A percentile compares a stretch with the other conserved stretches of the same genome.
Evolutionary conservation across 2,797 vertebrate genomes (phyloP).

Genomic region (Gallinago stenura): DNA sequence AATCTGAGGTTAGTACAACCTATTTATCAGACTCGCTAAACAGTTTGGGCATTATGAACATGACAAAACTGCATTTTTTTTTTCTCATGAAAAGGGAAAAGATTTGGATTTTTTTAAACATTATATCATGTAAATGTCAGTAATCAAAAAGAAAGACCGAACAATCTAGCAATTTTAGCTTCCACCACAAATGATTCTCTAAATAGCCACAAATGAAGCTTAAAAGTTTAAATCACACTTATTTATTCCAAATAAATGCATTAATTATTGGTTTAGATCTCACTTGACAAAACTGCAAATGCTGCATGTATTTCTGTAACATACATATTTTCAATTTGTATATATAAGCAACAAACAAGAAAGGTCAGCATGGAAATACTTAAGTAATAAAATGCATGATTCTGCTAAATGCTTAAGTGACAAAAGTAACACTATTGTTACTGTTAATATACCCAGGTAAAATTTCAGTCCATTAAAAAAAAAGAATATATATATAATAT

Average conservation of each 20-base stretch:
- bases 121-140: background rate
- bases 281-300: conserved; percentile 7
- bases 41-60: background rate
- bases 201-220: background rate
- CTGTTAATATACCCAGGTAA: background rate
- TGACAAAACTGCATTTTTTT: background rate
- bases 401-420: background rate
- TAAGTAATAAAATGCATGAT: background rate
- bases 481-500: background rate
- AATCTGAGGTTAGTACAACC: background rate
- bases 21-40: background rate
- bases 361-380: conserved; percentile 4
- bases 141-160: background rate
- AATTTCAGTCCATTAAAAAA: background rate
- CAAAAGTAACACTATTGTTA: background rate
- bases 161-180: background rate
- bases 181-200: background rate
- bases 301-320: background rate
- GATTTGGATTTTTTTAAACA: background rate
- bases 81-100: background rate
- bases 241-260: background rate
- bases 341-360: background rate
- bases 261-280: background rate
- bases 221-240: background rate
- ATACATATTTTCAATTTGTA: conserved; percentile 10